Base-by-base conservation (phyloP, 2,888 invertebrate genomes). In the Orthosia cruda region DNA sequence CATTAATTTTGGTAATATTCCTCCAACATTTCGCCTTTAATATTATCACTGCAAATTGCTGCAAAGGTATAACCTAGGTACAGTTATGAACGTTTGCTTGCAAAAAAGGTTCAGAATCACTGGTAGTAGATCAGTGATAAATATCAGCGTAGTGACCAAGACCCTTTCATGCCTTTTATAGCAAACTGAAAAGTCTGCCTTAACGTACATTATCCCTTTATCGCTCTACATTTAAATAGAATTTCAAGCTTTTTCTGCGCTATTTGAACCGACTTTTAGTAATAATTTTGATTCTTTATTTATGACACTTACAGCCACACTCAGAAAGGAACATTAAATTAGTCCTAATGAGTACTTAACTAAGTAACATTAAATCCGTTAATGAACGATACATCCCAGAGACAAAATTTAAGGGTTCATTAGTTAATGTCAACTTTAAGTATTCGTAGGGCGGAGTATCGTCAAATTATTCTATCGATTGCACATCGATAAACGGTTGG, bases 71-170 rank as follows among this genome's bases (percentile, higher is more conserved):
- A 40, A 40, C 9, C 40, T 1, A 40, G 40, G 0, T 40, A 40
- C 40, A 9, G 40, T 40, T 40, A 40, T 40, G 1, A 40, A 40
- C 40, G 40, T 40, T 1, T 40, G 40, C 16, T 5, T 18, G 5
- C 40, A 18, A 40, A 74, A 74, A 69, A 70, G 54, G 15, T 80
- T 80, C 26, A 47, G n/a, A 70, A 59, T 12, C 68, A 12, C 64
- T 54, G 40, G 16, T 52, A 55, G 23, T 55, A 61, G 64, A 71
- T 64, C 81, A 55, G 55, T 47, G 63, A 79, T 79, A 65, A 71
- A 80, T 79, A 64, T 58, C 49, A n/a, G 32, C 20, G 70, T 50
- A 70, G 18, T 75, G 63, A 64, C 80, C 81, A 65, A 47, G 55
- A 61, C 59, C 80, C 49, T 71, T 81, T 81, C 68, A 71, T 65